Evolutionary conservation across 1,140 invertebrate species (phyloP).

Genomic region (Brachionus manjavacas): DNA sequence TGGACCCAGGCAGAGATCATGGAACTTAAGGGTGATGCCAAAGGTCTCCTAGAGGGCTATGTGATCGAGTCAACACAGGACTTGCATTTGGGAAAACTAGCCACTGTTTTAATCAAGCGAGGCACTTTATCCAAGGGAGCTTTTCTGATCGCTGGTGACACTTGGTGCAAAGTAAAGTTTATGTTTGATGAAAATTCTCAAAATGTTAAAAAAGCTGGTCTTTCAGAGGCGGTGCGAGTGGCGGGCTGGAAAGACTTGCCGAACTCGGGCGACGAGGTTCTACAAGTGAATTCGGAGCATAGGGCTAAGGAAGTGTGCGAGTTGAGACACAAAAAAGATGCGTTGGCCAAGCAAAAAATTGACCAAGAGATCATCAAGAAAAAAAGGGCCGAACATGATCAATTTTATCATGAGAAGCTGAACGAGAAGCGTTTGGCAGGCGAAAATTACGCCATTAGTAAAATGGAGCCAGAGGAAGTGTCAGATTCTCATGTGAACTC

Average conservation of each 20-base stretch:
- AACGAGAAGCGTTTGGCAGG: background rate
- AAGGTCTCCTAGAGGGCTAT: conserved; percentile 77
- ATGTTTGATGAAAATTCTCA: conserved; percentile 75
- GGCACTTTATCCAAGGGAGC: conserved; percentile 78
- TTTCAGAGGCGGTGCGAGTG: conserved; percentile 77
- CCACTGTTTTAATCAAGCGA: conserved; percentile 78
- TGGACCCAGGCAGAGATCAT: conserved; percentile 76
- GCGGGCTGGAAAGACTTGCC: conserved; percentile 66
- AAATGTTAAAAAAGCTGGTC: conserved; percentile 66
- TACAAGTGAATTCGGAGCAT: conserved; percentile 73
- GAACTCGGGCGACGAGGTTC: conserved; percentile 74
- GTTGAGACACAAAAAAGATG: conserved; percentile 51
- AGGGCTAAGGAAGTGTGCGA: conserved; percentile 43
- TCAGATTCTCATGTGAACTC: background rate
- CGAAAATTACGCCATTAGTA: background rate
- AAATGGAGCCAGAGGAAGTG: background rate
- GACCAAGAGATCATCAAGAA: conserved; percentile 64
- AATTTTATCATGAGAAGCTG: conserved; percentile 36
- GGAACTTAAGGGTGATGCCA: conserved; percentile 73
- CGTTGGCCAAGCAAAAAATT: conserved; percentile 63
- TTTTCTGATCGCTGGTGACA: conserved; percentile 72
- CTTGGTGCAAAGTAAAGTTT: conserved; percentile 62
- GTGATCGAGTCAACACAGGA: conserved; percentile 80
- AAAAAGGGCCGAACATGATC: conserved; percentile 66
- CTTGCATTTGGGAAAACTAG: conserved; percentile 67